Evolutionary conservation across 2,113 vertebrate species (phyloP).

Genomic region (Anolis sagrei): DNA sequence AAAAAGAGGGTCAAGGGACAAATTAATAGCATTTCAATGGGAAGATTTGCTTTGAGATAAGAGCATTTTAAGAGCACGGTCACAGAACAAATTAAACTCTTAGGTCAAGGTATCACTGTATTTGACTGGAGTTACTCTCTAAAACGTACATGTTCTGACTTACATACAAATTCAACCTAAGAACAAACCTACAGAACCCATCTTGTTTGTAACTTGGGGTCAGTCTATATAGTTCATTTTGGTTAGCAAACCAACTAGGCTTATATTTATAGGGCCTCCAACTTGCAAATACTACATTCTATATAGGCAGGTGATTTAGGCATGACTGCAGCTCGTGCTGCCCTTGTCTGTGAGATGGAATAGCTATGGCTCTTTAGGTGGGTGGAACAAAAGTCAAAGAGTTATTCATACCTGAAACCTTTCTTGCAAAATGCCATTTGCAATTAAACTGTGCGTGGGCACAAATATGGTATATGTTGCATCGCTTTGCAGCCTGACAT

Average conservation of each 20-base stretch:
- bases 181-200: no score
- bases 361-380: neutral
- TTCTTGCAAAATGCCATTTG: constrained; percentile 44
- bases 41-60: no score
- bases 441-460: neutral
- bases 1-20: no score
- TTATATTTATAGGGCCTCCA: neutral
- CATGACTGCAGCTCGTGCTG: neutral
- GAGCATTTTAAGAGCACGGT: no score
- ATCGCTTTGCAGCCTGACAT: constrained; percentile 31
- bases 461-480: constrained; percentile 8
- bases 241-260: neutral
- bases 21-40: no score
- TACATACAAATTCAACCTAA: no score
- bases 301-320: neutral
- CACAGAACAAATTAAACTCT: no score
- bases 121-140: no score
- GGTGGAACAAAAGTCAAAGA: neutral
- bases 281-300: neutral
- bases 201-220: no score
- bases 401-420: constrained; percentile 30
- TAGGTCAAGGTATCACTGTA: no score
- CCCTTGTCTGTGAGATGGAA: neutral
- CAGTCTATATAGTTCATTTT: neutral
- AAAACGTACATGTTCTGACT: no score